Evolutionary conservation across 2,113 vertebrate species (phyloP).

Genomic region (Elaphurus davidianus): DNA sequence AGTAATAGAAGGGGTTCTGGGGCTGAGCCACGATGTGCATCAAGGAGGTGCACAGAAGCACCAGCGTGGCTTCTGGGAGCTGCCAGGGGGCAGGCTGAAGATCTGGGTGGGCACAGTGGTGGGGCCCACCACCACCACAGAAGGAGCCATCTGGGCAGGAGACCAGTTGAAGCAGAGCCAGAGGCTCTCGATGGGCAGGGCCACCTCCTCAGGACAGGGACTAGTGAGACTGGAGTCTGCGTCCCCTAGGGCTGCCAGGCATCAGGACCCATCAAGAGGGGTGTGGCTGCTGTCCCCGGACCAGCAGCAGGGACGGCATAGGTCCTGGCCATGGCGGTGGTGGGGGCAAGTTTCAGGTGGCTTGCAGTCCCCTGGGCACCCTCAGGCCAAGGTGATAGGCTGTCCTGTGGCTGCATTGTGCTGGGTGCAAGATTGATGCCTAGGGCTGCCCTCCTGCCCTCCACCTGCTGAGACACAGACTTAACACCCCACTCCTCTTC

Average conservation of each 20-base stretch:
- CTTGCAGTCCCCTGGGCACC: background rate
- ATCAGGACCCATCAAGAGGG: background rate
- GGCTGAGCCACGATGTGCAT: background rate
- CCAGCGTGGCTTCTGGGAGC: background rate
- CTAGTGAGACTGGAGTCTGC: background rate
- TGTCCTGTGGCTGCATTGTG: background rate
- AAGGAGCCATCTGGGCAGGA: background rate
- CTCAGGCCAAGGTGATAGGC: background rate
- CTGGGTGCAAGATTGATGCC: fast-evolving
- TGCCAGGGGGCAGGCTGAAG: slow-evolving; percentile 10
- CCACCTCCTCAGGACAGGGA: background rate
- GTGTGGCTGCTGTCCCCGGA: background rate
- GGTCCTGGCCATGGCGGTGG: background rate
- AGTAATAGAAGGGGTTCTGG: background rate
- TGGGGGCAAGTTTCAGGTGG: fast-evolving
- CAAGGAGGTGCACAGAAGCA: background rate
- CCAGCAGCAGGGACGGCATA: background rate
- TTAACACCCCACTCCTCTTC: slow-evolving; percentile 47
- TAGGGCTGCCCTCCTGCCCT: background rate
- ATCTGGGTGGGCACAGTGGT: background rate
- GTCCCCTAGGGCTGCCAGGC: background rate
- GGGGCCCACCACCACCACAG: background rate
- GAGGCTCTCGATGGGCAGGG: background rate
- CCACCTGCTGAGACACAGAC: background rate
- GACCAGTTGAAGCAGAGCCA: background rate